phyloP scores from a whole-genome alignment of 2,888 invertebrate genomes.

The Hermaeophaga mercurialis region DNA sequence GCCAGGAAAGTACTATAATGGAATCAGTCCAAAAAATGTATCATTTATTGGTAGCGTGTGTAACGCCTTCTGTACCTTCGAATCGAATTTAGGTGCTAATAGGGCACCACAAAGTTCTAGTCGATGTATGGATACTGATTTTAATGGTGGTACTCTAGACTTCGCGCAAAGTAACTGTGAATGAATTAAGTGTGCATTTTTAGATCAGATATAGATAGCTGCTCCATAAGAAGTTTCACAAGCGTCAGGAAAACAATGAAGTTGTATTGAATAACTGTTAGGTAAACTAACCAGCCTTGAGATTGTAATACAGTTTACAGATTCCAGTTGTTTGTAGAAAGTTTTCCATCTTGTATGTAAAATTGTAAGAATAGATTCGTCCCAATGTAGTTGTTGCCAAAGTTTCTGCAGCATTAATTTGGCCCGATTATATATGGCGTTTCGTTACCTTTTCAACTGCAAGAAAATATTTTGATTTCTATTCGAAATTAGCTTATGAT shows the following conservation, averaged over 20 bases:
- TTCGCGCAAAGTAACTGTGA: conserved; percentile 41
- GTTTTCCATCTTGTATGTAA: conserved; percentile 13
- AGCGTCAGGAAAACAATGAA: conserved; percentile 38
- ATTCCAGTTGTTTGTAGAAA: conserved; percentile 18
- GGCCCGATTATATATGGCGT: neutral
- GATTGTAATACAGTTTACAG: conserved; percentile 22
- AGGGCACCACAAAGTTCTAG: conserved; percentile 30
- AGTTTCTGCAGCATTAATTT: neutral
- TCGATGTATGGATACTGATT: conserved; percentile 26
- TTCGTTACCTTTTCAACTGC: neutral
- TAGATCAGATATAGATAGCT: conserved; percentile 25
- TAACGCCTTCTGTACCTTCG: neutral
- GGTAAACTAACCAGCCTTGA: conserved; percentile 1
- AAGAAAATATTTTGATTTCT: neutral
- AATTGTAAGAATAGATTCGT: conserved; percentile 11
- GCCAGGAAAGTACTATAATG: conserved; percentile 18
- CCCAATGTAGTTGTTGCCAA: neutral
- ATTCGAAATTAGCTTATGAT: neutral
- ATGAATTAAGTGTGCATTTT: conserved; percentile 18
- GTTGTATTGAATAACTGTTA: neutral
- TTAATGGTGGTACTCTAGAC: conserved; percentile 40
- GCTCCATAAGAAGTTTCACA: conserved; percentile 32
- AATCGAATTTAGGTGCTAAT: conserved; percentile 18
- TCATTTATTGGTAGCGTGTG: neutral
- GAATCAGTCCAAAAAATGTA: conserved; percentile 23